Conservation (phyloP, 1,140 invertebrate genomes). For the Drosophila tropicalis region DNA sequence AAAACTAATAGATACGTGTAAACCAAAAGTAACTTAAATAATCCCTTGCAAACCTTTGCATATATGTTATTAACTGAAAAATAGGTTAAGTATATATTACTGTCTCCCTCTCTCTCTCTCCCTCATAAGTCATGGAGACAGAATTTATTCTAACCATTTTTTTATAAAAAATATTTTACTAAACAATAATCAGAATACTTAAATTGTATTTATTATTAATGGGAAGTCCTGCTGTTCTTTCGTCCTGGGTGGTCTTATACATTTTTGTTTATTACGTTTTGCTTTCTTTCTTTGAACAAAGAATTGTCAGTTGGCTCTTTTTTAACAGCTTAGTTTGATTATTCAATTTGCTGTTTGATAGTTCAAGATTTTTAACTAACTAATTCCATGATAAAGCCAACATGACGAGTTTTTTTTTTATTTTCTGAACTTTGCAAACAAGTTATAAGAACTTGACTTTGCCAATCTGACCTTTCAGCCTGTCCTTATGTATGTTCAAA, state of each 20-base stretch:
- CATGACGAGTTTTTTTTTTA: background rate
- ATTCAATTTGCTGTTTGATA: background rate
- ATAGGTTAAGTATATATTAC: too few species aligned
- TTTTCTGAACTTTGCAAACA: background rate
- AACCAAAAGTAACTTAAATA: too few species aligned
- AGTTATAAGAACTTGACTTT: background rate
- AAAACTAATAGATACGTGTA: too few species aligned
- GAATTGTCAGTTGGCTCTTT: background rate
- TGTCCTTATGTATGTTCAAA: background rate
- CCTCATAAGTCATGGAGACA: too few species aligned
- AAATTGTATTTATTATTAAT: too few species aligned
- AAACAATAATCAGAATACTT: too few species aligned
- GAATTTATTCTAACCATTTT: too few species aligned
- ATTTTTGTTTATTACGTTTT: background rate
- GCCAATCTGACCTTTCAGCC: background rate
- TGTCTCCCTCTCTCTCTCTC: too few species aligned
- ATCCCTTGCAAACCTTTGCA: too few species aligned
- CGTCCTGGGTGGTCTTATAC: background rate
- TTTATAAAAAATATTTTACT: too few species aligned
- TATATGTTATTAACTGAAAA: too few species aligned
- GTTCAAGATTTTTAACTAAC: slow-evolving; percentile 1
- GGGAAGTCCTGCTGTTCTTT: too few species aligned
- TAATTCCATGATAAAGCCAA: background rate
- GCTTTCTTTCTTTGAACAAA: background rate
- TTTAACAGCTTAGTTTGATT: background rate